Evolutionary conservation across 2,888 invertebrate species (phyloP), one percentile per base, ranked within the genome.

Genomic region (Watsonalla binaria): DNA sequence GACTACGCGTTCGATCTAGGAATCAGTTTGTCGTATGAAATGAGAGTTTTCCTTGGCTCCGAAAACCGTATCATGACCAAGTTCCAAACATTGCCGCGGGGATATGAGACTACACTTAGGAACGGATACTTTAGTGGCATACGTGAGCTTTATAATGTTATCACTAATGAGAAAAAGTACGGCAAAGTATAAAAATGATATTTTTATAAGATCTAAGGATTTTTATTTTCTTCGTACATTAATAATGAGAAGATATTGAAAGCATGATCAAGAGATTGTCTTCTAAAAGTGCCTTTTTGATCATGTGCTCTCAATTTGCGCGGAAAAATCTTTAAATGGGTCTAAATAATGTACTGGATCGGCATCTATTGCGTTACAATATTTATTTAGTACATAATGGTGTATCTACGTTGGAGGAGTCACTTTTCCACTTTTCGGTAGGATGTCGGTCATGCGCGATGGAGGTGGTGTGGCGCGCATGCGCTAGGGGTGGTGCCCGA

Each of bases 371-470:
- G 75, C 74, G 80, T 77, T 83, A 86, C 81, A 85, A 84, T 89
- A 89, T 89, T 89, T 90, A 84, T 88, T 86, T 87, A 88, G 84
- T 88, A 90, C 79, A 90, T 90, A 90, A 85, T 83, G 83, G 78
- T 86, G 78, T 87, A 87, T 86, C 83, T 90, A 83, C 79, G 78
- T 78, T 85, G 89, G 86, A 90, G 90, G 90, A 90, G 90, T 90
- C 89, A 84, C 90, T 90, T 89, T 89, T 89, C 84, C 80, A 89
- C 82, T 88, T 90, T 86, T 84, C 79, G 78, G 89, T 88, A 86
- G 90, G 90, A 85, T 83, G 87, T 84, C 79, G 84, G 84, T 82
- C 90, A 87, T 90, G 90, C 90, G 90, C 88, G 67, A 58, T 80
- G 76, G 75, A 46, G 68, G 61, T 51, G 54, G 61, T 51, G 60